phyloP scores from a whole-genome alignment of 2,888 invertebrate species.

The Chrysotoxum bicinctum region DNA sequence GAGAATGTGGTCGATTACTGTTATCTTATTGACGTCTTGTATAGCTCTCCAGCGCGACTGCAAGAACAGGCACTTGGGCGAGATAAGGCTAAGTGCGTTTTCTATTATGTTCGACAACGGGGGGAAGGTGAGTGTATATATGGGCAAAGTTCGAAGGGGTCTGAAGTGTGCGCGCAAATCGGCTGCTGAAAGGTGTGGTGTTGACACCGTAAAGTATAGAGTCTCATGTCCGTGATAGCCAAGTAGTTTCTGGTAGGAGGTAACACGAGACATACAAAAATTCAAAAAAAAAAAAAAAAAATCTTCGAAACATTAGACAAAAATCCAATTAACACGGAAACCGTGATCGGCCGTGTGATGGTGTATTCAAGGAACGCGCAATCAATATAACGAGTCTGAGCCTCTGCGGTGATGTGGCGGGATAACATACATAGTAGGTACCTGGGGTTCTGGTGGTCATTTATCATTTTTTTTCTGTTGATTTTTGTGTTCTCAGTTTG shows the following conservation, averaged over 20 bases:
- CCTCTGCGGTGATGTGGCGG: slow-evolving; percentile 1
- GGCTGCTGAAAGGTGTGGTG: slow-evolving; percentile 65
- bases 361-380: slow-evolving; percentile 58
- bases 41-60: slow-evolving; percentile 22
- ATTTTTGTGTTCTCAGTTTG: not conserved
- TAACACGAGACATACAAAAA: slow-evolving; percentile 38
- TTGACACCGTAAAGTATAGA: slow-evolving; percentile 60
- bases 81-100: slow-evolving; percentile 72
- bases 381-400: slow-evolving; percentile 49
- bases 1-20: slow-evolving; percentile 69
- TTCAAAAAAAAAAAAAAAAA: slow-evolving; percentile 32
- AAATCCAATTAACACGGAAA: slow-evolving; percentile 81
- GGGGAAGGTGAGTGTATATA: not conserved
- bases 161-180: slow-evolving; percentile 65
- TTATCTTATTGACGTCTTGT: slow-evolving; percentile 70
- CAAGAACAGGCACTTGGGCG: slow-evolving; percentile 36
- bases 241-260: slow-evolving; percentile 37
- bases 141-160: slow-evolving; percentile 45
- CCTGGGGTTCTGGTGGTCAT: slow-evolving; percentile 52
- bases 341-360: slow-evolving; percentile 74
- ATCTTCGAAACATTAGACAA: slow-evolving; percentile 79
- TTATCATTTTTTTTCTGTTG: slow-evolving; percentile 54
- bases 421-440: slow-evolving; percentile 6
- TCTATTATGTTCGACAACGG: slow-evolving; percentile 63
- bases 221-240: slow-evolving; percentile 43